These are phyloP conservation scores for Mimachlamys varia DNA, from an alignment of 2,888 invertebrate genomes.

Conservation along the genomic window DNA sequence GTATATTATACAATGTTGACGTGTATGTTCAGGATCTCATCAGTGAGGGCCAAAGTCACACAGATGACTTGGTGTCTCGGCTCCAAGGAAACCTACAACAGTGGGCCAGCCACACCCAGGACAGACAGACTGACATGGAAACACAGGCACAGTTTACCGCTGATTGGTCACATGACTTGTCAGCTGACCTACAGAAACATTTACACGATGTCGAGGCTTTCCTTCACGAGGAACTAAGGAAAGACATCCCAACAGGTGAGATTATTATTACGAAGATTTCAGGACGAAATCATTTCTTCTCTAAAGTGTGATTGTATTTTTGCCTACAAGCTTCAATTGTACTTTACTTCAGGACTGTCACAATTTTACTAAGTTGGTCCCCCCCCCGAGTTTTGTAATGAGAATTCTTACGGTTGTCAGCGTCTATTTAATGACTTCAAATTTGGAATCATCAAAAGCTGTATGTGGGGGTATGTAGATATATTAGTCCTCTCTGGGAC, in stretches of 20 bases:
- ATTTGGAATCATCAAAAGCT: too few species aligned
- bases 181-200: slow-evolving; percentile 77
- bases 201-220: slow-evolving; percentile 82
- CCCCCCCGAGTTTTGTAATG: too few species aligned
- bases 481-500: too few species aligned
- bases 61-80: not conserved
- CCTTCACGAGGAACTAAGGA: slow-evolving; percentile 82
- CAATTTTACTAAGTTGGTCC: too few species aligned
- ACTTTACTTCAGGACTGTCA: too few species aligned
- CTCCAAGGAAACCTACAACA: not conserved
- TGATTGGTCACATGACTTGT: slow-evolving; percentile 73
- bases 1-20: not conserved
- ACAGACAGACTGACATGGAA: slow-evolving; percentile 36
- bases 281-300: too few species aligned
- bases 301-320: too few species aligned
- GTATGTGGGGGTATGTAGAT: too few species aligned
- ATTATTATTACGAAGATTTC: not conserved
- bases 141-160: slow-evolving; percentile 34
- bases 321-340: too few species aligned
- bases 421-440: too few species aligned
- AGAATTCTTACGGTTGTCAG: too few species aligned
- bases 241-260: slow-evolving; percentile 82
- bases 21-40: not conserved
- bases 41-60: not conserved
- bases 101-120: not conserved